Evolutionary conservation across 2,888 invertebrate genomes (phyloP).

Genomic region (Spicauda simplicius): DNA sequence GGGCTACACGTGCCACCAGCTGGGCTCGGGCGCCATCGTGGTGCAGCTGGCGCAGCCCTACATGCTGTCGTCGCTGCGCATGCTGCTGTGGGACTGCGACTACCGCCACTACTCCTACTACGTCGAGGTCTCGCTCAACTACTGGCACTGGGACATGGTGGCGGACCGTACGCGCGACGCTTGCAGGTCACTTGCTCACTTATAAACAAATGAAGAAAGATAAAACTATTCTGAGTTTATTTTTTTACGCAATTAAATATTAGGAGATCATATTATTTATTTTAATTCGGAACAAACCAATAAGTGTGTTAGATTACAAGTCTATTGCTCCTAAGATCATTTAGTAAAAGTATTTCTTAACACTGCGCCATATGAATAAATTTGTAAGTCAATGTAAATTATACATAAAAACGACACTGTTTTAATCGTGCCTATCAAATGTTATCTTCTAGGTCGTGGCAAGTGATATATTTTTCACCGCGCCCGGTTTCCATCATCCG

Average conservation of each 20-base stretch:
- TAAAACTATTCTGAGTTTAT: no score
- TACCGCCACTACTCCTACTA: constrained; percentile 97
- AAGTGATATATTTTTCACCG: constrained; percentile 93
- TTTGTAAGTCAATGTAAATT: no score
- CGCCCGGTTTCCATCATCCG: constrained; percentile 96
- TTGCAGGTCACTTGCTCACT: constrained; percentile 79
- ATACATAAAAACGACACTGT: no score
- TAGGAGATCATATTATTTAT: no score
- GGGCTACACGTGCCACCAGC: constrained; percentile 98
- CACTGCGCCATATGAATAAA: no score
- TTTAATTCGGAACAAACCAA: no score
- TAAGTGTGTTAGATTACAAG: no score
- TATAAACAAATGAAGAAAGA: no score
- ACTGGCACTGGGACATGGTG: constrained; percentile 96
- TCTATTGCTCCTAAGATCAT: no score
- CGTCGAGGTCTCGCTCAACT: constrained; percentile 96
- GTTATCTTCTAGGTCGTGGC: constrained; percentile 91
- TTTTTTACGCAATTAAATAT: no score
- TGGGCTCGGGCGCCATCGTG: constrained; percentile 96
- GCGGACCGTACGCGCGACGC: constrained; percentile 94
- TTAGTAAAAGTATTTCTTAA: no score
- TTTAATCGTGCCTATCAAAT: not conserved
- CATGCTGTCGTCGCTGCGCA: constrained; percentile 94
- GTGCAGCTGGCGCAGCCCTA: constrained; percentile 98
- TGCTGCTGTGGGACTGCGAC: constrained; percentile 99